Conservation (phyloP, 2,113 vertebrate species). For the Seriola rivoliana region DNA sequence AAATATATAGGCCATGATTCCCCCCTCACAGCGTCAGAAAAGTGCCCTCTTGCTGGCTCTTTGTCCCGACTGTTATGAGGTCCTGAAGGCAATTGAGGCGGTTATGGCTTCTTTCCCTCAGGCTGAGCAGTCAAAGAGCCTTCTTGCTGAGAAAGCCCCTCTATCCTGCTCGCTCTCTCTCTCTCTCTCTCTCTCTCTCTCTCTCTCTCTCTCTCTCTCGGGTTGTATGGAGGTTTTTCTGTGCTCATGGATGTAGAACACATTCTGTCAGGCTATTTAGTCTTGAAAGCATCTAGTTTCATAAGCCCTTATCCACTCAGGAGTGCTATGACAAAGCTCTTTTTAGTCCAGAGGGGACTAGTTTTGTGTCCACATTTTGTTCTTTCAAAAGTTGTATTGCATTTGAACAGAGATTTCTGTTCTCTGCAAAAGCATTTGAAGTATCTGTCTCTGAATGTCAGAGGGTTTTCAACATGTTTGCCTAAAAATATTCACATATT, state of each 20-base stretch:
- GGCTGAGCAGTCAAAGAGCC: slow-evolving; percentile 28
- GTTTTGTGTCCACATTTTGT: background rate
- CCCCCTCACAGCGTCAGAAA: slow-evolving; percentile 20
- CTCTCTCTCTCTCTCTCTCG: background rate
- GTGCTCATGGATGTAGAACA: slow-evolving; percentile 13
- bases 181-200: background rate
- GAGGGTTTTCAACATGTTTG: background rate
- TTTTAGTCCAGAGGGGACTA: background rate
- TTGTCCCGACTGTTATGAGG: slow-evolving; percentile 12
- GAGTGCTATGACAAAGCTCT: background rate
- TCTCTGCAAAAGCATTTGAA: background rate
- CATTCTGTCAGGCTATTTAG: slow-evolving; percentile 7
- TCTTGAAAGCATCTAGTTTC: slow-evolving; percentile 29
- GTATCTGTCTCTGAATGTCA: background rate
- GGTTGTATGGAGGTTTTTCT: slow-evolving; percentile 17
- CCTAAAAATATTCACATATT: background rate
- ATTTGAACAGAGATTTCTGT: background rate
- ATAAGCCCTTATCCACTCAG: slow-evolving; percentile 7
- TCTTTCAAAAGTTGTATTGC: background rate
- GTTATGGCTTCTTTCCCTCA: slow-evolving; percentile 47
- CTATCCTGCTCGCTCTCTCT: background rate
- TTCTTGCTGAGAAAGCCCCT: slow-evolving; percentile 8
- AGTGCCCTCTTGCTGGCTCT: slow-evolving; percentile 16
- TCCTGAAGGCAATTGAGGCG: slow-evolving; percentile 12
- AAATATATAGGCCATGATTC: slow-evolving; percentile 34